phyloP scores from a whole-genome alignment of 2,797 vertebrate genomes.

The Pantherophis alleghaniensis region DNA sequence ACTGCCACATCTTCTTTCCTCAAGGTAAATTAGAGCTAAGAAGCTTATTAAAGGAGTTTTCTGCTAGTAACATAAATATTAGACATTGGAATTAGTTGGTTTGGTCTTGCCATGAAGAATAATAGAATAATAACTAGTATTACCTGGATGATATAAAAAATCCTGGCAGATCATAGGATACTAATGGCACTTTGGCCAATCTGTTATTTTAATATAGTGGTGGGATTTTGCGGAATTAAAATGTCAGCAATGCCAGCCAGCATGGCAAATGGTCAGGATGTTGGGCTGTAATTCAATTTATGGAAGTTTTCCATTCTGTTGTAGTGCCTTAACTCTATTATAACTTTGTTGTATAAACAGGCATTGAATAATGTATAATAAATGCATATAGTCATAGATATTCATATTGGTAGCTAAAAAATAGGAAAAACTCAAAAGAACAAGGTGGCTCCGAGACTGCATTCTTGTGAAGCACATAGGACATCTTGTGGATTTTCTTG shows the following conservation, averaged over 20 bases:
- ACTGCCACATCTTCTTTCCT: not conserved
- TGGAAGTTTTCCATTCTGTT: not conserved
- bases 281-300: not conserved
- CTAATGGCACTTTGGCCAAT: not conserved
- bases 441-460: too few relatives aligned
- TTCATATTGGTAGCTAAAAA: not conserved
- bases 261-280: not conserved
- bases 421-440: not conserved
- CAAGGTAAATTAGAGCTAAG: not conserved
- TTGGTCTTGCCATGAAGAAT: not conserved
- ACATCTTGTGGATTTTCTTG: constrained; percentile 14
- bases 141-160: not conserved
- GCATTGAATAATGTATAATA: not conserved
- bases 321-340: not conserved
- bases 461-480: constrained; percentile 10
- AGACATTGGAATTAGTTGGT: not conserved
- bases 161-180: not conserved
- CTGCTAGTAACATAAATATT: not conserved
- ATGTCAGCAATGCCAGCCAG: not conserved
- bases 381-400: not conserved
- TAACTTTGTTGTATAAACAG: not conserved
- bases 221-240: not conserved
- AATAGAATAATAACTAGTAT: not conserved
- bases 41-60: not conserved
- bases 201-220: not conserved